Conservation (phyloP, 2,797 vertebrate genomes). For the Poeciliopsis turneri region DNA sequence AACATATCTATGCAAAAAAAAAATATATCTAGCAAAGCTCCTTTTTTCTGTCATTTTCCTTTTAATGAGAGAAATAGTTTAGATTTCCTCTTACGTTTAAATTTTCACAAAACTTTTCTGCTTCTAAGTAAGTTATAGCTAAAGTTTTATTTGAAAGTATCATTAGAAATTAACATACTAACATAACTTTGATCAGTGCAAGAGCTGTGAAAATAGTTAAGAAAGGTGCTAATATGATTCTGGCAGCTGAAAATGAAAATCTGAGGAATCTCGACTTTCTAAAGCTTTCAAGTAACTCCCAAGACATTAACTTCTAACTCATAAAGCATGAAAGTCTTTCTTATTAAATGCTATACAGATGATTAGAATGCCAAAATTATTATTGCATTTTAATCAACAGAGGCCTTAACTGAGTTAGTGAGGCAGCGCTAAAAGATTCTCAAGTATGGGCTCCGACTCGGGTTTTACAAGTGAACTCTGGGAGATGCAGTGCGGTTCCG, state of each 20-base stretch:
- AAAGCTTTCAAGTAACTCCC: constrained; percentile 7
- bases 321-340: constrained; percentile 25
- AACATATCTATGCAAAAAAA: background rate
- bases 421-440: constrained; percentile 28
- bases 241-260: constrained; percentile 18
- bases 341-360: constrained; percentile 21
- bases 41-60: background rate
- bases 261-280: background rate
- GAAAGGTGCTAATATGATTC: background rate
- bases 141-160: background rate
- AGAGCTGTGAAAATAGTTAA: background rate
- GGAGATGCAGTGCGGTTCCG: constrained; percentile 5
- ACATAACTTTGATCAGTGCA: background rate
- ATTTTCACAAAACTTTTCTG: background rate
- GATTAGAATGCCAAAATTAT: constrained; percentile 35
- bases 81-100: background rate
- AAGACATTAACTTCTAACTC: constrained; percentile 13
- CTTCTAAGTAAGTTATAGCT: background rate
- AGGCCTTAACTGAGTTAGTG: constrained; percentile 18
- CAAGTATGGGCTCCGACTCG: background rate
- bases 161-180: background rate
- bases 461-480: constrained; percentile 27
- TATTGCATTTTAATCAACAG: constrained; percentile 34
- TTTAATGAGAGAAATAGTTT: background rate
- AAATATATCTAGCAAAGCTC: background rate